Base-by-base conservation (phyloP, 2,113 vertebrate species). In the Xenus cinereus region DNA sequence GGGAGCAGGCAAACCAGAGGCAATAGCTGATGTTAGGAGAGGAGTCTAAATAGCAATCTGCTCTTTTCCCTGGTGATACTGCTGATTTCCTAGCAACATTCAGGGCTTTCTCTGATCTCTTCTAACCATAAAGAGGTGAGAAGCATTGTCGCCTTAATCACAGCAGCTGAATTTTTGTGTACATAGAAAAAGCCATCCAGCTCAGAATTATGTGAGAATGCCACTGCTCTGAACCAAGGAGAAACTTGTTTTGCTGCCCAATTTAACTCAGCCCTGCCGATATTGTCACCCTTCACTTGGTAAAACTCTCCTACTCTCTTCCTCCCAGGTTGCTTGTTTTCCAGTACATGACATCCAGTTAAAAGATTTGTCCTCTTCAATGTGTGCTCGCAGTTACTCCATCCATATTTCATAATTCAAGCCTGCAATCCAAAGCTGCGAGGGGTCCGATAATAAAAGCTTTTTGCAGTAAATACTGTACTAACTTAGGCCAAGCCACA, bases 391-490 rank as follows among this genome's bases (percentile, higher is more conserved):
- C 84, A 45, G 91, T 95, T 96, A 77, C 76, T 94, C 81, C 73
- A 91, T 96, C 93, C 33, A 0, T 86, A 35, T 97, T 96, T 97
- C 92, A 76, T 95, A 95, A 95, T 71, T 87, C 60, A 26, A 20
- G 32, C 37, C 91, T 91, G 92, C 92, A 95, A 89, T 96, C 74
- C 74, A 73, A 79, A 95, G 74, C 95, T 4, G 0, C 80, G 48
- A 92, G 94, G 92, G 89, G 92, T 95, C 83, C 6, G 4, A 53
- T 87, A 89, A 96, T 93, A 89, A 97, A 96, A 84, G 80, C 68
- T 89, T 93, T 94, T 91, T 91, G 90, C 95, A 87, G 83, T 94
- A 92, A 94, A 97, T 95, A 87, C 90, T 91, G 81, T 91, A 80
- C 74, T 68, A 22, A 69, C 63, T 69, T 85, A 46, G 84, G 86